These are phyloP conservation scores for Chaetogeoica ovagalla DNA, from an alignment of 2,888 invertebrate genomes.

Conservation along the genomic window DNA sequence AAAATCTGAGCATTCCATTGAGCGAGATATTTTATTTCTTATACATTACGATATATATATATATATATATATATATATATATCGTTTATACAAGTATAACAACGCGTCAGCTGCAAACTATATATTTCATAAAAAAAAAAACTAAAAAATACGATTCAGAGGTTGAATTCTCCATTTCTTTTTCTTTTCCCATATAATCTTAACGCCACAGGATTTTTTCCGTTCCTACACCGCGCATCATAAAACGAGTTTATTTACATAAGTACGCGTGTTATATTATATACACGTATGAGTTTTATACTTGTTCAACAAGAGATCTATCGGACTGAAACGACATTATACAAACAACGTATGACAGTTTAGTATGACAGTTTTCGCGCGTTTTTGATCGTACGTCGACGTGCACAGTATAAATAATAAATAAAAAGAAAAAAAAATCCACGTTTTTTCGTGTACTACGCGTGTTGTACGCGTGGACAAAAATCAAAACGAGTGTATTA, in stretches of 20 bases:
- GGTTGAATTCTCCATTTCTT: not conserved
- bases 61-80: no score
- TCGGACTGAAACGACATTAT: not conserved
- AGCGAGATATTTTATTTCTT: no score
- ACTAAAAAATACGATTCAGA: no score
- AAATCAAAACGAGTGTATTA: not conserved
- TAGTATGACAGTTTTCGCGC: no score
- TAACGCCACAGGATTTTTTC: not conserved
- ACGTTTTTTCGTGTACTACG: not conserved
- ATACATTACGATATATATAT: no score
- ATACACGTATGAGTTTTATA: not conserved
- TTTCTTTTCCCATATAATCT: not conserved
- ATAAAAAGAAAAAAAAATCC: no score
- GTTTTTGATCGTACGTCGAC: no score
- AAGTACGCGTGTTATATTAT: not conserved
- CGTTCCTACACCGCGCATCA: not conserved
- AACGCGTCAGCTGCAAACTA: no score
- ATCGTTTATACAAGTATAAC: no score
- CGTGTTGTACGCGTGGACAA: not conserved
- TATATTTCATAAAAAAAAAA: no score
- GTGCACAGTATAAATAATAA: no score
- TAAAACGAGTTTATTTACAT: not conserved
- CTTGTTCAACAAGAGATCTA: not conserved
- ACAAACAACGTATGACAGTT: not conserved
- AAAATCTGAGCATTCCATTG: no score